Base-by-base conservation (phyloP, 2,113 vertebrate species). In the Passer domesticus region DNA sequence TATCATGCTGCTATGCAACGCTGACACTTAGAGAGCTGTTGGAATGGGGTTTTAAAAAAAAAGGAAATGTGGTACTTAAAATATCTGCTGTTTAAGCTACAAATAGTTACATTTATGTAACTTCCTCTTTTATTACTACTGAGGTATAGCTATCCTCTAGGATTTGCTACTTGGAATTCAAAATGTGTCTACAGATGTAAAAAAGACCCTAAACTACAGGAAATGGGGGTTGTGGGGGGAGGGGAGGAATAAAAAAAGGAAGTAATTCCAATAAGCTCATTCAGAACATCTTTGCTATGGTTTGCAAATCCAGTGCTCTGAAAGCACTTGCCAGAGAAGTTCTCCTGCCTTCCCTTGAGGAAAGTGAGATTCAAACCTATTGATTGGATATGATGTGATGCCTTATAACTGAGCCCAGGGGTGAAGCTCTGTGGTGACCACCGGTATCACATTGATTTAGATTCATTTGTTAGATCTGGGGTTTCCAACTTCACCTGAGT, bases 111-210 rank as follows among this genome's bases (percentile, higher is more conserved):
- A 91, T 90, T 96, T 97, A 91, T 41, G 14, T 69, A 95, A 97
- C 58, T 93, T 89, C 60, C 50, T 84, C 41, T 93, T 91, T 92
- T 70, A 83, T 85, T 97, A 80, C 84, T 88, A 60, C 23, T 41
- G 49, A 82, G 59, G 64, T 92, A 22, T 43, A 83, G 75, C 87
- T 88, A 90, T 82, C 77, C 82, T 77, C 44, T 60, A 88, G 55
- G 77, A 95, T 88, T 96, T 96, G 68, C 72, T 89, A 77, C 90
- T 77, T 96, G 52, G 75, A 94, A 95, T 95, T 67, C 47, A 95
- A 83, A 95, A 89, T 78, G 8, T 35, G 52, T 62, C 80, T 85
- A 35, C 50, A 92, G 94, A 92, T 44, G 35, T 44, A 60, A 94
- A 86, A 55, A 60, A 52, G 11, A 21, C 21, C 15, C 7, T 28